Conservation (phyloP, 2,113 vertebrate genomes). For the Scortum barcoo region DNA sequence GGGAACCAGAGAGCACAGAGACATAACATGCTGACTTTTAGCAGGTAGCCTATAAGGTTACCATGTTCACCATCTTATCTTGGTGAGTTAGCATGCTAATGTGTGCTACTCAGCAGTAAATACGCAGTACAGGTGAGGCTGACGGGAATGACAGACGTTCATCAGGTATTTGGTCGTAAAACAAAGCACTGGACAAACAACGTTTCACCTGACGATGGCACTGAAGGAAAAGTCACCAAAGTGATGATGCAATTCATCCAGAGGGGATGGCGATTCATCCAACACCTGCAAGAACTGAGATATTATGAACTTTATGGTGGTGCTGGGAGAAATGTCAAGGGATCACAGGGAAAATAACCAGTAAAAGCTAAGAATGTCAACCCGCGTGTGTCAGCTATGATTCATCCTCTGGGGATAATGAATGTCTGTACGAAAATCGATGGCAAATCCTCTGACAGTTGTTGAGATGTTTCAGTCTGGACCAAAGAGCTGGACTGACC, state of each 20-base stretch:
- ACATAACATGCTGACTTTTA: not conserved
- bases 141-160: too few relatives aligned
- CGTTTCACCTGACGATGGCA: too few relatives aligned
- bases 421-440: not conserved
- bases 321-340: too few relatives aligned
- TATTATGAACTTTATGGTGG: too few relatives aligned
- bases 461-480: not conserved
- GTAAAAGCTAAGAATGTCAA: not conserved
- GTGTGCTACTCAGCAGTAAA: not conserved
- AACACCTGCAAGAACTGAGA: too few relatives aligned
- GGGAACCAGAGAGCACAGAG: not conserved
- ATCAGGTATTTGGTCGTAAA: too few relatives aligned
- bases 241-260: not conserved
- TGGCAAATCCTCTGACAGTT: not conserved
- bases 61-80: not conserved
- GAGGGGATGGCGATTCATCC: not conserved
- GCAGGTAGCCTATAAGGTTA: not conserved
- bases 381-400: not conserved
- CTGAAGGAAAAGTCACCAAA: not conserved
- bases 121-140: too few relatives aligned
- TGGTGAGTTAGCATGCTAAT: too few relatives aligned
- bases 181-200: too few relatives aligned
- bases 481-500: not conserved
- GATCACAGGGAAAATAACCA: too few relatives aligned
- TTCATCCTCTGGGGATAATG: not conserved